A percentile compares a stretch with the other conserved stretches of the same genome.
Evolutionary conservation across 1,140 invertebrate genomes (phyloP).

Genomic region (Dreissena rostriformis): DNA sequence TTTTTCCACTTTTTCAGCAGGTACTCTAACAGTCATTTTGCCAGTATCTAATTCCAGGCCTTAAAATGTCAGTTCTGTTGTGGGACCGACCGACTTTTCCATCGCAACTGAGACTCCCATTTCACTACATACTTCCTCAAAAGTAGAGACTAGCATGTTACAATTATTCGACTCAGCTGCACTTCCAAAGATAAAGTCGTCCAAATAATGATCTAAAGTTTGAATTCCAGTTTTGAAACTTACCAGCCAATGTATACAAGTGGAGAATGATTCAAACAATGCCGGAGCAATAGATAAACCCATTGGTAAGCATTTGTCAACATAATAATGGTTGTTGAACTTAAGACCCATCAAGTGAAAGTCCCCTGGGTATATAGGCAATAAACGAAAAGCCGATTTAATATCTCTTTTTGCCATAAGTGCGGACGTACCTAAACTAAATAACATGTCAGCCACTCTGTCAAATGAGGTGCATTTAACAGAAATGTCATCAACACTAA

Average conservation of each 20-base stretch:
- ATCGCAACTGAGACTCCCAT: neutral
- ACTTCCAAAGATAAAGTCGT: neutral
- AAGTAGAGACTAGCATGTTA: neutral
- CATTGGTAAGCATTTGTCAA: too few relatives aligned
- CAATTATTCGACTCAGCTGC: neutral
- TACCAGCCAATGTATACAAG: neutral
- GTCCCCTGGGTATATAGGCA: neutral
- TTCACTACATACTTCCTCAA: neutral
- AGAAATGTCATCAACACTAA: neutral
- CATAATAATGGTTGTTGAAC: too few relatives aligned
- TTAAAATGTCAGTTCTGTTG: neutral
- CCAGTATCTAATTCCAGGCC: neutral
- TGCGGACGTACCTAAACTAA: neutral
- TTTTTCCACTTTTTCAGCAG: neutral
- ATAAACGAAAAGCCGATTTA: neutral
- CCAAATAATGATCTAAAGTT: neutral
- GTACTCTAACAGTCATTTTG: neutral
- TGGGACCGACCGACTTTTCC: neutral
- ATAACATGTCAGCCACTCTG: neutral
- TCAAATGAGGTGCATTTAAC: neutral
- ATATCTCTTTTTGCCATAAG: neutral
- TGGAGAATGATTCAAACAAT: too few relatives aligned
- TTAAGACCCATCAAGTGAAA: neutral
- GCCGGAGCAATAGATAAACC: too few relatives aligned
- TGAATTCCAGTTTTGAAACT: neutral